phyloP scores from a whole-genome alignment of 1,140 invertebrate species.

The Dryas iulia region DNA sequence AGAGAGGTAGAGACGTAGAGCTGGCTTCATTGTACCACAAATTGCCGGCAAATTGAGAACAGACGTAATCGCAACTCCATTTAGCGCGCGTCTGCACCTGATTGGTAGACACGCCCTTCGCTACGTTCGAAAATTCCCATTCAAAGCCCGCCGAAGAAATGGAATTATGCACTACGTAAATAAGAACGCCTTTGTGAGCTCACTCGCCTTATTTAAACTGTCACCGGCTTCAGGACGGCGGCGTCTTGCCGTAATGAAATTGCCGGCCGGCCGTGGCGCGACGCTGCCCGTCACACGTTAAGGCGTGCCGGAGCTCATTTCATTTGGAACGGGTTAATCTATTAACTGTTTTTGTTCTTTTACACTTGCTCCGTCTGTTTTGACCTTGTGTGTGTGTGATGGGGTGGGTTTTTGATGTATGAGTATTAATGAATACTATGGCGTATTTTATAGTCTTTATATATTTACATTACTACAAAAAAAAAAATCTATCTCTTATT shows the following conservation, averaged over 20 bases:
- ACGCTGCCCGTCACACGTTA: slow-evolving; percentile 6
- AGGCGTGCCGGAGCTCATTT: slow-evolving; percentile 7
- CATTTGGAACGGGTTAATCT: slow-evolving; percentile 31
- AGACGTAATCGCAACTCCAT: slow-evolving; percentile 66
- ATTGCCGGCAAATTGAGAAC: slow-evolving; percentile 74
- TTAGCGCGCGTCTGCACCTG: slow-evolving; percentile 65
- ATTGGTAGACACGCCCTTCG: slow-evolving; percentile 67
- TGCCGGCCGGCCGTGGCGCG: slow-evolving; percentile 37
- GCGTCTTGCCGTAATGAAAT: slow-evolving; percentile 44
- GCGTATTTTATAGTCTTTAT: too few relatives aligned
- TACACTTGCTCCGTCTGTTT: not conserved
- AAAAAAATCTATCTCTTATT: too few relatives aligned
- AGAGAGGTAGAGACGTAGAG: not conserved
- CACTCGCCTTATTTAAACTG: slow-evolving; percentile 59
- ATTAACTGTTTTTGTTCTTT: slow-evolving; percentile 19
- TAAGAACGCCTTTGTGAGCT: slow-evolving; percentile 62
- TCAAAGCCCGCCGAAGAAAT: slow-evolving; percentile 60
- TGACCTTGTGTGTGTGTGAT: not conserved
- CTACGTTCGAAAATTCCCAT: slow-evolving; percentile 37
- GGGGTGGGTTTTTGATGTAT: not conserved
- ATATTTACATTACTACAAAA: too few relatives aligned
- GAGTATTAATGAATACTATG: too few relatives aligned
- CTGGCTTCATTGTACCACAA: slow-evolving; percentile 63
- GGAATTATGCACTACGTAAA: slow-evolving; percentile 73
- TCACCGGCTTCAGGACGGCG: slow-evolving; percentile 42